These are phyloP conservation scores for Allophyes oxyacanthae DNA, from an alignment of 2,888 invertebrate species.

Conservation along the genomic window DNA sequence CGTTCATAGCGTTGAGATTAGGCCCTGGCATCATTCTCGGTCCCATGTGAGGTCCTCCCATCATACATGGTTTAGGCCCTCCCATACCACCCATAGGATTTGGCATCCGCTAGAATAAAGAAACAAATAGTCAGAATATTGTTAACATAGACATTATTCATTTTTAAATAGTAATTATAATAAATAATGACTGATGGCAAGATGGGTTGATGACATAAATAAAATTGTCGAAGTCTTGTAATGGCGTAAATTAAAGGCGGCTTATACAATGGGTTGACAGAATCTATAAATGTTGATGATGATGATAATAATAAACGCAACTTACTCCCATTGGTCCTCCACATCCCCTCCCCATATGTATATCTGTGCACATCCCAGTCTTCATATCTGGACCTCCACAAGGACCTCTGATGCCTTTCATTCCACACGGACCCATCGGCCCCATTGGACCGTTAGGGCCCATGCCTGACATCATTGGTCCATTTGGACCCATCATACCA, in stretches of 20 bases:
- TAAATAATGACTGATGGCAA: too few relatives aligned
- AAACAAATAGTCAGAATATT: slow-evolving; percentile 8
- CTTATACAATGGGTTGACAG: too few relatives aligned
- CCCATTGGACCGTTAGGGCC: slow-evolving; percentile 87
- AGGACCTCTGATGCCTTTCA: slow-evolving; percentile 84
- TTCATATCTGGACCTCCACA: slow-evolving; percentile 88
- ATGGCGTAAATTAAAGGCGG: too few relatives aligned
- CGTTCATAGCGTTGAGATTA: slow-evolving; percentile 86
- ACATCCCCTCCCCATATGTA: slow-evolving; percentile 87
- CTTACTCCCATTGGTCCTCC: slow-evolving; percentile 88
- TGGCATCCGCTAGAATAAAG: slow-evolving; percentile 82
- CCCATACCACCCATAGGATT: slow-evolving; percentile 88
- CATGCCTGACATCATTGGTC: slow-evolving; percentile 84
- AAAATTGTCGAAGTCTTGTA: too few relatives aligned
- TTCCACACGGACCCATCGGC: slow-evolving; percentile 87
- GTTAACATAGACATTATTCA: not conserved
- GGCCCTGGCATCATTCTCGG: slow-evolving; percentile 88
- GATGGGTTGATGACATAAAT: too few relatives aligned
- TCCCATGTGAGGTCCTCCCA: slow-evolving; percentile 87
- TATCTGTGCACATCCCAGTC: slow-evolving; percentile 85
- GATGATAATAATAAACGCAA: slow-evolving; percentile 35
- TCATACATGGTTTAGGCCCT: slow-evolving; percentile 86
- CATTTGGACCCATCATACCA: slow-evolving; percentile 87
- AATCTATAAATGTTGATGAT: too few relatives aligned
- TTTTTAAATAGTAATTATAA: too few relatives aligned